Evolutionary conservation across 2,888 invertebrate genomes (phyloP).

Genomic region (Drosophila borborema): DNA sequence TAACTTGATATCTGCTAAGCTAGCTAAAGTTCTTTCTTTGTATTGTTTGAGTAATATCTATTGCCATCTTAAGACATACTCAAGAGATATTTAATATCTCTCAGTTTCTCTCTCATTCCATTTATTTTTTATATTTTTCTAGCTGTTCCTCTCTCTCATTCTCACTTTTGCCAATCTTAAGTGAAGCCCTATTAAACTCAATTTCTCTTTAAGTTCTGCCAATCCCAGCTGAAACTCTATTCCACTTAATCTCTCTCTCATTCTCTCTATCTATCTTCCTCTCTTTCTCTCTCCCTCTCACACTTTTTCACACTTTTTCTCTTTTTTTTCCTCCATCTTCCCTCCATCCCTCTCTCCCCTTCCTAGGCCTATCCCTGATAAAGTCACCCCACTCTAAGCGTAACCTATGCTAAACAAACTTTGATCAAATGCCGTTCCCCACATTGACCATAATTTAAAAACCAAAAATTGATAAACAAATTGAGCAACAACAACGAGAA

Average conservation of each 20-base stretch:
- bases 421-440: conserved; percentile 33
- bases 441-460: conserved; percentile 18
- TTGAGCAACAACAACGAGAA: conserved; percentile 8
- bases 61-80: neutral
- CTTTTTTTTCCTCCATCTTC: neutral
- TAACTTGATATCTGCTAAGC: neutral
- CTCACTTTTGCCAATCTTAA: neutral
- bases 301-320: too few relatives aligned
- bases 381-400: neutral
- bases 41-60: neutral
- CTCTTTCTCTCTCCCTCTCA: too few relatives aligned
- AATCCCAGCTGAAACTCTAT: too few relatives aligned
- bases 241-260: too few relatives aligned
- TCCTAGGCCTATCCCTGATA: neutral
- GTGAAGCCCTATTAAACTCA: neutral
- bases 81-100: neutral
- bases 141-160: neutral
- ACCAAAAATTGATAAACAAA: conserved; percentile 34
- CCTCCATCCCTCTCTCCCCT: too few relatives aligned
- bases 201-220: neutral
- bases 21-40: neutral
- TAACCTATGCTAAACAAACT: conserved; percentile 26
- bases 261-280: too few relatives aligned
- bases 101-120: neutral
- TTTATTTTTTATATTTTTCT: neutral